A percentile compares a stretch with the other conserved stretches of the same genome.
Conservation (phyloP, 2,888 invertebrate species). For the Schizaphis graminum region DNA sequence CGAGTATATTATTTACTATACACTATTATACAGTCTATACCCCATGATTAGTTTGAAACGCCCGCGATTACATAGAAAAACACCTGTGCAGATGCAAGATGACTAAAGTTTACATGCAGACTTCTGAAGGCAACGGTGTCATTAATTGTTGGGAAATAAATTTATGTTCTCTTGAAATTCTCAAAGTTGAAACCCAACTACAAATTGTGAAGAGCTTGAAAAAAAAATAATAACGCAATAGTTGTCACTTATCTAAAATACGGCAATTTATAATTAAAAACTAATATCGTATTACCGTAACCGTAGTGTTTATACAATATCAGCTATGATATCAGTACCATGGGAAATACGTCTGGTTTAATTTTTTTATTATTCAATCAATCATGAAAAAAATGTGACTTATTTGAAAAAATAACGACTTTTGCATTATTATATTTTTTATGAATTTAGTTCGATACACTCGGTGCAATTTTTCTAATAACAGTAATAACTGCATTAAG, state of each 20-base stretch:
- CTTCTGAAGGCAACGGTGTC: constrained; percentile 1
- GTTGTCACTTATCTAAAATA: background rate
- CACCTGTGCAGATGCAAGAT: background rate
- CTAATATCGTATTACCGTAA: background rate
- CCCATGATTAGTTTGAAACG: background rate
- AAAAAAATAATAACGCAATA: background rate
- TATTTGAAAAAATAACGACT: background rate
- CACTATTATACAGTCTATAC: background rate
- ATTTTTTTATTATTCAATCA: background rate
- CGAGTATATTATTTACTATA: background rate
- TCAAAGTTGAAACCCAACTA: background rate
- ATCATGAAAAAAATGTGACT: background rate
- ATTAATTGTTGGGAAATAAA: constrained; percentile 17
- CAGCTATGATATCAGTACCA: background rate
- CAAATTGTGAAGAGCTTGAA: background rate
- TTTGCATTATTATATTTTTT: background rate
- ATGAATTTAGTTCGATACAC: background rate
- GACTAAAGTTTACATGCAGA: background rate
- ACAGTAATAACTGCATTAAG: background rate
- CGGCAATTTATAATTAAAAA: background rate
- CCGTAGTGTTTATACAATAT: background rate
- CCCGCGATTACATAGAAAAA: background rate
- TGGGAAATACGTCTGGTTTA: background rate
- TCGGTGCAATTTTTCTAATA: background rate
- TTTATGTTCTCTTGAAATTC: background rate